phyloP scores from a whole-genome alignment of 1,140 invertebrate species.

The Caenorhabditis brenneri region DNA sequence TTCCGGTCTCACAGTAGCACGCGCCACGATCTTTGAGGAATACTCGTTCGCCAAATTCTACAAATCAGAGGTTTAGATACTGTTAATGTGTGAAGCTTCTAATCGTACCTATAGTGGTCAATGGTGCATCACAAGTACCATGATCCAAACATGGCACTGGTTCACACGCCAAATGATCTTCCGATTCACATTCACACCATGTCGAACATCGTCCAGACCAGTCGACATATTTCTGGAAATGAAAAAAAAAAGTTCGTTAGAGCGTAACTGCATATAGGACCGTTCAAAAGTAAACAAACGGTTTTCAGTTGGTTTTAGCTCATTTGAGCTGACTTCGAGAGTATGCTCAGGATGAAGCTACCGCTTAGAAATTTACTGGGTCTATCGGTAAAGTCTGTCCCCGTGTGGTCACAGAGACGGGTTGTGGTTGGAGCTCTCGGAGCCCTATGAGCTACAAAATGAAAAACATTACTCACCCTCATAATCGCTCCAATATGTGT shows the following conservation, averaged over 20 bases:
- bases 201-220: conserved; percentile 66
- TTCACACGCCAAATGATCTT: conserved; percentile 62
- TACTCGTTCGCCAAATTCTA: conserved; percentile 66
- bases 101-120: conserved; percentile 64
- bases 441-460: not conserved
- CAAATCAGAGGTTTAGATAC: no score
- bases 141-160: conserved; percentile 62
- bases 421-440: no score
- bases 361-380: no score
- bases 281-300: not conserved
- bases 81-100: no score
- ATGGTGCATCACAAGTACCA: conserved; percentile 58
- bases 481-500: conserved; percentile 50
- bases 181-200: conserved; percentile 65
- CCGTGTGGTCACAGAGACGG: no score
- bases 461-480: conserved; percentile 15
- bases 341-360: no score
- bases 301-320: not conserved
- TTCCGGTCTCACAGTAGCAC: conserved; percentile 63
- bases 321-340: no score
- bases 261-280: not conserved
- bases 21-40: conserved; percentile 67
- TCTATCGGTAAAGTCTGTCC: no score
- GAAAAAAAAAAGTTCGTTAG: not conserved
- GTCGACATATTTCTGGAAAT: conserved; percentile 61